Conservation (phyloP, 2,888 invertebrate species). For the Cheilosia vulpina region DNA sequence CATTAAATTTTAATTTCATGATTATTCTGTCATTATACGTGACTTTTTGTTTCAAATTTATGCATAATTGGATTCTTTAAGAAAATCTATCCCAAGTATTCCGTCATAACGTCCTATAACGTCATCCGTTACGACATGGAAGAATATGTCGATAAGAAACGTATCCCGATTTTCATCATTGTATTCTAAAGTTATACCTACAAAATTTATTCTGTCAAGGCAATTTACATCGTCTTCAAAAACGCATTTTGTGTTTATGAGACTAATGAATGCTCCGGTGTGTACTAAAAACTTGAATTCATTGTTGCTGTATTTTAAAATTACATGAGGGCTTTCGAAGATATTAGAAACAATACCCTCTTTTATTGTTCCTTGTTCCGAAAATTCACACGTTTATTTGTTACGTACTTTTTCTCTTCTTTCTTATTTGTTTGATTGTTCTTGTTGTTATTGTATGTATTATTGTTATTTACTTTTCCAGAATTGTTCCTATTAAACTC, state of each 20-base stretch:
- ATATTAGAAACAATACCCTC: too few species aligned
- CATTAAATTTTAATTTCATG: too few species aligned
- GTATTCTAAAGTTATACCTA: too few species aligned
- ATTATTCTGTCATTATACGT: too few species aligned
- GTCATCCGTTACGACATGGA: background rate
- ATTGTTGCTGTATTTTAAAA: background rate
- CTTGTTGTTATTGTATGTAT: too few species aligned
- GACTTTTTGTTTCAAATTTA: background rate
- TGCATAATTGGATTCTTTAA: background rate
- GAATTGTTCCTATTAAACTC: too few species aligned
- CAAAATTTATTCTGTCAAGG: too few species aligned
- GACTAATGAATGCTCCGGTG: background rate
- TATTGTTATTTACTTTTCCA: too few species aligned
- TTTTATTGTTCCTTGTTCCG: background rate
- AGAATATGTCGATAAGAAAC: background rate
- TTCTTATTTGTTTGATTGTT: too few species aligned
- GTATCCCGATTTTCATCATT: too few species aligned
- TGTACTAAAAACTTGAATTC: background rate
- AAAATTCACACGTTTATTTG: background rate
- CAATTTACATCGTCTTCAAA: too few species aligned
- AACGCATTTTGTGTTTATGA: background rate
- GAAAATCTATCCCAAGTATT: background rate
- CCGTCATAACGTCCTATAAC: background rate
- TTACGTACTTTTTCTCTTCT: too few species aligned
- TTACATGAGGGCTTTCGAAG: background rate